phyloP scores from a whole-genome alignment of 2,888 invertebrate species.

The Meiosimyza platycephala region DNA sequence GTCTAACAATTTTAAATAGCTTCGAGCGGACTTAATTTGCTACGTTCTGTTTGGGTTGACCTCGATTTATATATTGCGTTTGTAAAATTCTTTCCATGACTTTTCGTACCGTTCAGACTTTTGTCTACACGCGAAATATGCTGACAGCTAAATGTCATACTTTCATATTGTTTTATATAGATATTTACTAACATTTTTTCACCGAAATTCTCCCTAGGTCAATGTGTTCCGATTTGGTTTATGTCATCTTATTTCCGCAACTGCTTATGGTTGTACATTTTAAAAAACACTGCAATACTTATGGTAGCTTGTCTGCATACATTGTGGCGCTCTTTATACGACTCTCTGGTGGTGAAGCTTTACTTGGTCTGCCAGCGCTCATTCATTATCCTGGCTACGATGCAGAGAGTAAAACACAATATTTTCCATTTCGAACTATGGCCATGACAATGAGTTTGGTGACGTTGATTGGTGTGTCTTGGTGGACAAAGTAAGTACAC shows the following conservation, averaged over 20 bases:
- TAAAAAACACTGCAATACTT: conserved; percentile 94
- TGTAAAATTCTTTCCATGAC: too few relatives aligned
- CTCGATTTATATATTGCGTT: too few relatives aligned
- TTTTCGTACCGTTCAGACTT: too few relatives aligned
- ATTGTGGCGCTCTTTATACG: conserved; percentile 85
- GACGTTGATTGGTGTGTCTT: conserved; percentile 83
- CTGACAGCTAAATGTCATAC: background rate
- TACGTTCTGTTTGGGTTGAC: too few relatives aligned
- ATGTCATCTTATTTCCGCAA: conserved; percentile 98
- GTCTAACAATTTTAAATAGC: too few relatives aligned
- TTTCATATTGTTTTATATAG: background rate
- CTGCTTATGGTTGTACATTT: conserved; percentile 98
- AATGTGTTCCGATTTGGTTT: conserved; percentile 98
- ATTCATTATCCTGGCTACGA: conserved; percentile 91
- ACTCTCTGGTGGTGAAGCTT: conserved; percentile 87
- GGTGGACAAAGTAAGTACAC: conserved; percentile 76
- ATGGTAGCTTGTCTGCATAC: conserved; percentile 93
- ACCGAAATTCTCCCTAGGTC: conserved; percentile 72
- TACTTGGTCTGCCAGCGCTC: conserved; percentile 83
- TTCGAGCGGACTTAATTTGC: too few relatives aligned
- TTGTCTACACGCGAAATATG: background rate
- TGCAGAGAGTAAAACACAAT: conserved; percentile 74
- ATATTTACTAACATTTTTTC: background rate
- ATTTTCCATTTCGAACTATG: conserved; percentile 96
- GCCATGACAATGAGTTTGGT: conserved; percentile 90